phyloP scores from a whole-genome alignment of 1,140 invertebrate species.

The Cydia splendana region DNA sequence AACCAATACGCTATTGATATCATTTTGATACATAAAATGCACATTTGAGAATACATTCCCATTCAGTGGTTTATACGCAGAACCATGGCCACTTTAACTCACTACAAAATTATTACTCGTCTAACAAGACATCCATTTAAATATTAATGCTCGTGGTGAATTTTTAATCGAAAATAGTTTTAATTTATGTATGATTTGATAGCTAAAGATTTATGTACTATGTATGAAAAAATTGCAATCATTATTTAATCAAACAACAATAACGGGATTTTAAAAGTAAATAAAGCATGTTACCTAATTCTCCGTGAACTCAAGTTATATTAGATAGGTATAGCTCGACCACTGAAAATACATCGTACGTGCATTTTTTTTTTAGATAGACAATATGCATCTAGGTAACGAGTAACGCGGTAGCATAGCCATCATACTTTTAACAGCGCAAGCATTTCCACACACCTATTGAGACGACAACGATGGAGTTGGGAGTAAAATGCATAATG shows the following conservation, averaged over 20 bases:
- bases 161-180: not conserved
- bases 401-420: not conserved
- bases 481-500: slow-evolving; percentile 18
- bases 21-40: not conserved
- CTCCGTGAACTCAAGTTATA: too few species aligned
- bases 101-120: slow-evolving; percentile 49
- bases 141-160: slow-evolving; percentile 28
- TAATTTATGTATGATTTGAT: not conserved
- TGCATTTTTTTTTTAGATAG: too few species aligned
- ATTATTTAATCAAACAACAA: too few species aligned
- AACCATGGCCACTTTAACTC: slow-evolving; percentile 40
- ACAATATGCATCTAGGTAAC: not conserved
- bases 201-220: not conserved
- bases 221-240: too few species aligned
- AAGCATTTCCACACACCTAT: not conserved
- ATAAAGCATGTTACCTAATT: too few species aligned
- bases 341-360: too few species aligned
- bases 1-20: too few species aligned
- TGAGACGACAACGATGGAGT: not conserved
- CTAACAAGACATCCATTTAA: slow-evolving; percentile 51
- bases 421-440: not conserved
- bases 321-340: too few species aligned
- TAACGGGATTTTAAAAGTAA: too few species aligned
- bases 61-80: slow-evolving; percentile 43
- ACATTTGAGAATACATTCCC: not conserved